Conservation (phyloP, 1,140 invertebrate genomes). For the Eubasilissa regina region DNA sequence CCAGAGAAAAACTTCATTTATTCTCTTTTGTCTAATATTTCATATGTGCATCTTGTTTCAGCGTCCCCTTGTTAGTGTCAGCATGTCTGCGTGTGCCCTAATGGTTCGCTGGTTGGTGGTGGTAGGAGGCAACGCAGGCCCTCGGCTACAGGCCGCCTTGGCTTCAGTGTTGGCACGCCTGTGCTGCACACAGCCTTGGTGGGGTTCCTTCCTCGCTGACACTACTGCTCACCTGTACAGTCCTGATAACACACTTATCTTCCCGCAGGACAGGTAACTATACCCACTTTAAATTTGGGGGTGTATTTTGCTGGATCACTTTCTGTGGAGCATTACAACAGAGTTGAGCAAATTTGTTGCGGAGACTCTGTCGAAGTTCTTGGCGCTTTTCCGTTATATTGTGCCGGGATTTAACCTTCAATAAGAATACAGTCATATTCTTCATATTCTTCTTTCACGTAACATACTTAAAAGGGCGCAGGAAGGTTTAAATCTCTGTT, state of each 20-base stretch:
- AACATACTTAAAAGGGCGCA: too few relatives aligned
- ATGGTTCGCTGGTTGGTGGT: constrained; percentile 62
- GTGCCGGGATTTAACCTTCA: constrained; percentile 87
- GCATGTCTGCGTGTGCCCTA: constrained; percentile 48
- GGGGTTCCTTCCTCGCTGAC: constrained; percentile 90
- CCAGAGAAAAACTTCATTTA: too few relatives aligned
- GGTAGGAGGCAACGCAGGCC: constrained; percentile 67
- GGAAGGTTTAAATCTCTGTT: too few relatives aligned
- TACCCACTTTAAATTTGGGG: not conserved
- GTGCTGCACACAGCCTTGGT: constrained; percentile 87
- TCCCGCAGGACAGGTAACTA: constrained; percentile 87
- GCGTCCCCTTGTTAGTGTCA: constrained; percentile 45
- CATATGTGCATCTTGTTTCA: constrained; percentile 7
- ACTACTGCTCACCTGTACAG: constrained; percentile 86
- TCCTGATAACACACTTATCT: constrained; percentile 82
- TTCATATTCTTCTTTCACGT: constrained; percentile 76
- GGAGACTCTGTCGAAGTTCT: constrained; percentile 78
- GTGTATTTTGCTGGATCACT: constrained; percentile 26
- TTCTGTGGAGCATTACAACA: constrained; percentile 72
- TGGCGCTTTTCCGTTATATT: constrained; percentile 55
- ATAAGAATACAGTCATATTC: constrained; percentile 85
- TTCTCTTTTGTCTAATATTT: too few relatives aligned
- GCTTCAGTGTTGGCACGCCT: constrained; percentile 86
- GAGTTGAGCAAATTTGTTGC: constrained; percentile 86
- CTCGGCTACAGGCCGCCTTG: constrained; percentile 79